phyloP scores from a whole-genome alignment of 2,888 invertebrate genomes.

The Entomobrya multifasciata region DNA sequence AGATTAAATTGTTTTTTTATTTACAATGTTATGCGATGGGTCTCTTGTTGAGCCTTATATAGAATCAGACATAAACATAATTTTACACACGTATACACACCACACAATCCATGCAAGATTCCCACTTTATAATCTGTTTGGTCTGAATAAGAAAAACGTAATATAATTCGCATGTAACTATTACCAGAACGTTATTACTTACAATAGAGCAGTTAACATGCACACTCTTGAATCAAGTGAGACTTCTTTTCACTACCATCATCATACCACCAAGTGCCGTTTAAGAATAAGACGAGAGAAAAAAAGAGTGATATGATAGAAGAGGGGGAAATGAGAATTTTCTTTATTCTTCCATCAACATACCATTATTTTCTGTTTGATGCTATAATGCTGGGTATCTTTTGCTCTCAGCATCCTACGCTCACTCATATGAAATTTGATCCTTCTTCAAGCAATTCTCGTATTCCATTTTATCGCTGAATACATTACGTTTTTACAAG shows the following conservation, averaged over 20 bases:
- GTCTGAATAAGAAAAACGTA: constrained; percentile 7
- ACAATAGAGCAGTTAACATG: constrained; percentile 41
- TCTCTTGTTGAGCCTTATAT: constrained; percentile 37
- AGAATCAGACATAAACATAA: not conserved
- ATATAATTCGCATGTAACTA: constrained; percentile 48
- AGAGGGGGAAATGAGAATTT: constrained; percentile 8
- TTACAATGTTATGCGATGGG: constrained; percentile 17
- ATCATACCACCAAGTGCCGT: constrained; percentile 38
- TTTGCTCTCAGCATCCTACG: not conserved
- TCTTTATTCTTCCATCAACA: not conserved
- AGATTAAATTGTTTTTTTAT: constrained; percentile 56
- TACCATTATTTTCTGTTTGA: not conserved
- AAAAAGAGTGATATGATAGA: not conserved
- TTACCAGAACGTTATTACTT: constrained; percentile 22
- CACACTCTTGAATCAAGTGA: constrained; percentile 8
- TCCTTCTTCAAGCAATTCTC: constrained; percentile 44
- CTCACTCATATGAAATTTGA: constrained; percentile 15
- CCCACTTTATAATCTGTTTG: constrained; percentile 32
- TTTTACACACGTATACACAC: not conserved
- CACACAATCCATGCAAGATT: constrained; percentile 11
- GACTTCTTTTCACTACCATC: constrained; percentile 49
- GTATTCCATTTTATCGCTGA: constrained; percentile 20
- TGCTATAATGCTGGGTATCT: not conserved
- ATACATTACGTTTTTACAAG: too few relatives aligned
- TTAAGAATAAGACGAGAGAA: not conserved